Evolutionary conservation across 2,888 invertebrate genomes (phyloP).

Genomic region (Eilema depressum): DNA sequence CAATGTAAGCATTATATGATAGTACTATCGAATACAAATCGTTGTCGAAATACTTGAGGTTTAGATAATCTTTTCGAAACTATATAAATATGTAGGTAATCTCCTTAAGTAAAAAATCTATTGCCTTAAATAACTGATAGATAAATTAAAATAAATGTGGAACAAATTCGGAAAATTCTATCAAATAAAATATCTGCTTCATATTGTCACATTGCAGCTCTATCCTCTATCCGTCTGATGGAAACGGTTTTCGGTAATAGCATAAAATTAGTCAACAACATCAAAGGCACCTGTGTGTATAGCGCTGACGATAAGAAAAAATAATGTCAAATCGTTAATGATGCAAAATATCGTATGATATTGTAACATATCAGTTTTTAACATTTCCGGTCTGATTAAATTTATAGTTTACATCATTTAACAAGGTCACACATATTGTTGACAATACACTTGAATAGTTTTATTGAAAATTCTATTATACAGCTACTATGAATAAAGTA

Average conservation of each 20-base stretch:
- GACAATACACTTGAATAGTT: constrained; percentile 2
- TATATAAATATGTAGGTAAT: background rate
- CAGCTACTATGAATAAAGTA: constrained; percentile 1
- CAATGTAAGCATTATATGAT: too few species aligned
- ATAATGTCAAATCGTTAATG: constrained; percentile 46
- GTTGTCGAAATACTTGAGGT: too few species aligned
- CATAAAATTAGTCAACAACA: background rate
- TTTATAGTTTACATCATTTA: background rate
- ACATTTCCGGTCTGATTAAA: background rate
- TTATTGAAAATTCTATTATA: background rate
- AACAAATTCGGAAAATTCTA: background rate
- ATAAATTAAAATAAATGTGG: background rate
- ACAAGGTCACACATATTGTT: constrained; percentile 4
- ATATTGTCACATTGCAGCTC: background rate
- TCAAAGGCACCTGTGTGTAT: constrained; percentile 52
- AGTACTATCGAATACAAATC: too few species aligned
- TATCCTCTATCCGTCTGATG: background rate
- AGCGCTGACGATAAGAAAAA: constrained; percentile 64
- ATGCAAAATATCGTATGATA: constrained; percentile 65
- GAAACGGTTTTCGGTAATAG: background rate
- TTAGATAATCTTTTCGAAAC: too few species aligned
- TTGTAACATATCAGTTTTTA: constrained; percentile 53
- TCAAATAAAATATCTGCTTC: background rate
- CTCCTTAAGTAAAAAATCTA: too few species aligned
- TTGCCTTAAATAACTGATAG: background rate